Base-by-base conservation (phyloP, 1,140 invertebrate genomes). In the Zaprionus lachaisei region DNA sequence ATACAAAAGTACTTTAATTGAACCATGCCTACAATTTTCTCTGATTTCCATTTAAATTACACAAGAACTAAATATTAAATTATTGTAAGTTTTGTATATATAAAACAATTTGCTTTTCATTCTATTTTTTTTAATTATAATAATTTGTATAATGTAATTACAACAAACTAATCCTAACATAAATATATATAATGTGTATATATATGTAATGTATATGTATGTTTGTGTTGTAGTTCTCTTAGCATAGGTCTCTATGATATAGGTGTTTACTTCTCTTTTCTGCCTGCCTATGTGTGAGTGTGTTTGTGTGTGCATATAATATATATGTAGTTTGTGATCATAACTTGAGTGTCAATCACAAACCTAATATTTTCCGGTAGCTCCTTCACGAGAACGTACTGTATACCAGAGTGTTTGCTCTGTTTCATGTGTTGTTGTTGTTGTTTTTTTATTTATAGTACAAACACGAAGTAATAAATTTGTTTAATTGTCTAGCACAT, bases 101-200 rank as follows among this genome's bases (percentile, higher is more conserved):
- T 34, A 60, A 75, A 77, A 72, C 69, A 72, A 72, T 58, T 63
- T 38, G 26, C 49, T 20, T 51, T 26, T 31, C 47, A 28, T 55
- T 38, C 12, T 41, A 5, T 3, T 26, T 57, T 49, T 63, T 31
- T 58, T 51, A 49, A 34, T 51, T 51, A 57, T 76, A 76, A 26
- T 71, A 65, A 44, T 61, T 38, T 60, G 24, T 66, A 66, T 55
- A 56, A 66, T 73, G 60, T 63, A 73, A 64, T 64, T 77, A 77
- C 64, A 77, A 77, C 75, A 73, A 73, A 77, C 63, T 77, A 77
- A 58, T 54, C 47, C 57, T 77, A 73, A 73, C 57, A 73, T 77
- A 73, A 73, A 73, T 73, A 73, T 68, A 72, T 31, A 67, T 71
- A 71, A 64, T 65, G 60, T 60, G 51, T 65, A 70, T 63, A 34